Evolutionary conservation across 2,888 invertebrate genomes (phyloP).

Genomic region (Leuctra nigra): DNA sequence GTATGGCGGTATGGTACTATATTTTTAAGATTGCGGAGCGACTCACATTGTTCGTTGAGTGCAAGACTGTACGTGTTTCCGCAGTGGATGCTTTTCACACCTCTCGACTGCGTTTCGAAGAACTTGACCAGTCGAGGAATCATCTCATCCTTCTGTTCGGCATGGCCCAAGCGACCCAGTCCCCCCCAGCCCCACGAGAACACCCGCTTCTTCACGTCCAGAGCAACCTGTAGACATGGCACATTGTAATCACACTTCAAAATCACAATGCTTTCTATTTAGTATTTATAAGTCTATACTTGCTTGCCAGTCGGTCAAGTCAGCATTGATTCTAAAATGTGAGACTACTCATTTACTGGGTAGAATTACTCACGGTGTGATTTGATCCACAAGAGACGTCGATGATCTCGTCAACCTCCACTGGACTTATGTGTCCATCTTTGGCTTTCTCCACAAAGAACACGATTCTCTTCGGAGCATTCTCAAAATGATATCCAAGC

Average conservation of each 20-base stretch:
- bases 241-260: neutral
- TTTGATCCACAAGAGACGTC: slow-evolving; percentile 89
- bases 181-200: slow-evolving; percentile 97
- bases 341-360: no score
- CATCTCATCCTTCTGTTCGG: slow-evolving; percentile 87
- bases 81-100: slow-evolving; percentile 72
- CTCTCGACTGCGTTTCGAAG: slow-evolving; percentile 79
- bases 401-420: slow-evolving; percentile 79
- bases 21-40: slow-evolving; percentile 19
- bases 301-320: no score
- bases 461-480: slow-evolving; percentile 74
- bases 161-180: slow-evolving; percentile 87
- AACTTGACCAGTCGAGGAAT: slow-evolving; percentile 82
- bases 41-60: slow-evolving; percentile 64
- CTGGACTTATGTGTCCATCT: slow-evolving; percentile 75
- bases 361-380: slow-evolving; percentile 74
- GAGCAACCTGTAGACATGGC: slow-evolving; percentile 54
- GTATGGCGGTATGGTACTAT: slow-evolving; percentile 5
- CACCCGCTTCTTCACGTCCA: slow-evolving; percentile 81
- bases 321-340: no score
- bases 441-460: slow-evolving; percentile 83
- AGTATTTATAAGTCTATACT: no score
- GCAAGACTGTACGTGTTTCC: slow-evolving; percentile 84
- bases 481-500: slow-evolving; percentile 79
- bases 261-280: neutral